phyloP scores from a whole-genome alignment of 2,113 vertebrate genomes.

The Gopherus flavomarginatus region DNA sequence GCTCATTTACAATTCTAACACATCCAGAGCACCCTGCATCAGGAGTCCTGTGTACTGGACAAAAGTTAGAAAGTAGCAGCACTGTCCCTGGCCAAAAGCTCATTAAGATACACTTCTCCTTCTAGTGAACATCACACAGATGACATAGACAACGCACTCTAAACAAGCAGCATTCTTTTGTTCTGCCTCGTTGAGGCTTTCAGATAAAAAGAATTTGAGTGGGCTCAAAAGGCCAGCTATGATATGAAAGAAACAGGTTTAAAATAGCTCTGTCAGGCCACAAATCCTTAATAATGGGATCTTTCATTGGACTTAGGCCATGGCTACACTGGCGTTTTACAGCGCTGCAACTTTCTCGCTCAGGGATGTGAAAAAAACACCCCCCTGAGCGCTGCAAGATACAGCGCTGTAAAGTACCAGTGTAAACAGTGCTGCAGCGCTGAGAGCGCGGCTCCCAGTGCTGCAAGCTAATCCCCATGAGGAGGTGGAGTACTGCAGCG shows the following conservation, averaged over 20 bases:
- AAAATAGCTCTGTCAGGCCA: conserved; percentile 71
- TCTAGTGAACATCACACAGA: conserved; percentile 66
- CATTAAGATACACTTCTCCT: conserved; percentile 71
- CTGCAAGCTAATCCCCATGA: no score
- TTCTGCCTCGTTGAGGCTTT: conserved; percentile 60
- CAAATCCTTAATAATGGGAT: conserved; percentile 79
- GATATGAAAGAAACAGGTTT: conserved; percentile 72
- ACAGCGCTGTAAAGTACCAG: no score
- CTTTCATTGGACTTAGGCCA: conserved; percentile 63
- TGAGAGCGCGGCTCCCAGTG: no score
- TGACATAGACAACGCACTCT: conserved; percentile 63
- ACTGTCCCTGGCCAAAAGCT: conserved; percentile 66
- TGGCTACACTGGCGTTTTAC: no score
- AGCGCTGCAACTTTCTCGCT: no score
- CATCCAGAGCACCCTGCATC: conserved; percentile 47
- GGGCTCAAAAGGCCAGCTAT: conserved; percentile 70
- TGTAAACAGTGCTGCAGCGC: no score
- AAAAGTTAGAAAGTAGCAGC: conserved; percentile 72
- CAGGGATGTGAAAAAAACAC: no score
- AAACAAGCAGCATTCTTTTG: conserved; percentile 70
- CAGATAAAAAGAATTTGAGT: conserved; percentile 68
- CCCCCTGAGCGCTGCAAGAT: no score
- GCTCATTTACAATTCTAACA: conserved; percentile 78
- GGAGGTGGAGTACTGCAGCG: no score
- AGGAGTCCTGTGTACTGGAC: conserved; percentile 70